Percentiles rank a stretch among this genome's conserved stretches.
These are phyloP conservation scores for Orthosia incerta DNA, from an alignment of 2,888 invertebrate species.

Conservation along the genomic window DNA sequence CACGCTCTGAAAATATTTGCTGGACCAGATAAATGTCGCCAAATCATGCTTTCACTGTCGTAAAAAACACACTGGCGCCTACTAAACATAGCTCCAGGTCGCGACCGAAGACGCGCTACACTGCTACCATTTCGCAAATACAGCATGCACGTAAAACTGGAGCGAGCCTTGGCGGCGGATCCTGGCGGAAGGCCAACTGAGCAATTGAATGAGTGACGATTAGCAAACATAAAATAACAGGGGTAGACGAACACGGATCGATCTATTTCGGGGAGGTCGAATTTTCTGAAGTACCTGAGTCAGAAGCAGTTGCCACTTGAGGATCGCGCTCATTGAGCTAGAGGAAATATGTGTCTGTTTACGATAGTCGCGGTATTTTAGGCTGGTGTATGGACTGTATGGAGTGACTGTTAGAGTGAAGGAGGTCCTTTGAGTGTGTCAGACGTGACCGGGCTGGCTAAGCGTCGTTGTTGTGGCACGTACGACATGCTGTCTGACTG, in stretches of 20 bases:
- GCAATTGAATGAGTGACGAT: slow-evolving; percentile 90
- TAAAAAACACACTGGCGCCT: slow-evolving; percentile 59
- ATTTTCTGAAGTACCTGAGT: slow-evolving; percentile 86
- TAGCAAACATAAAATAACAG: slow-evolving; percentile 82
- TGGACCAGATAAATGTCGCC: slow-evolving; percentile 59
- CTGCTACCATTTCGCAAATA: slow-evolving; percentile 79
- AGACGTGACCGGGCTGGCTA: slow-evolving; percentile 82
- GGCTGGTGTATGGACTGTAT: slow-evolving; percentile 54
- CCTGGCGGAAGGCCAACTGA: slow-evolving; percentile 87
- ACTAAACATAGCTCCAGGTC: slow-evolving; percentile 63
- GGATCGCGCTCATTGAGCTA: slow-evolving; percentile 81
- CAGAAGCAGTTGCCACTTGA: slow-evolving; percentile 82
- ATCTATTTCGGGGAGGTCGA: slow-evolving; percentile 88
- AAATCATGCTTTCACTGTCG: slow-evolving; percentile 61
- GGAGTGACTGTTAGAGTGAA: slow-evolving; percentile 72
- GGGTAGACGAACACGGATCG: slow-evolving; percentile 84
- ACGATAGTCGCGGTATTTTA: slow-evolving; percentile 73
- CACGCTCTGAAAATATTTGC: slow-evolving; percentile 62
- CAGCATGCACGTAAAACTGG: slow-evolving; percentile 77
- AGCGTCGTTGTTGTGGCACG: slow-evolving; percentile 70
- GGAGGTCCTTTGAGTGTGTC: slow-evolving; percentile 82
- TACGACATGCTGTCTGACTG: slow-evolving; percentile 66
- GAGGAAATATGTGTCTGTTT: slow-evolving; percentile 84
- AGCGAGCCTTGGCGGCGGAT: slow-evolving; percentile 81
- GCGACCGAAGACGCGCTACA: slow-evolving; percentile 72